phyloP scores from a whole-genome alignment of 2,113 vertebrate species.

The Eudorcas thomsonii region DNA sequence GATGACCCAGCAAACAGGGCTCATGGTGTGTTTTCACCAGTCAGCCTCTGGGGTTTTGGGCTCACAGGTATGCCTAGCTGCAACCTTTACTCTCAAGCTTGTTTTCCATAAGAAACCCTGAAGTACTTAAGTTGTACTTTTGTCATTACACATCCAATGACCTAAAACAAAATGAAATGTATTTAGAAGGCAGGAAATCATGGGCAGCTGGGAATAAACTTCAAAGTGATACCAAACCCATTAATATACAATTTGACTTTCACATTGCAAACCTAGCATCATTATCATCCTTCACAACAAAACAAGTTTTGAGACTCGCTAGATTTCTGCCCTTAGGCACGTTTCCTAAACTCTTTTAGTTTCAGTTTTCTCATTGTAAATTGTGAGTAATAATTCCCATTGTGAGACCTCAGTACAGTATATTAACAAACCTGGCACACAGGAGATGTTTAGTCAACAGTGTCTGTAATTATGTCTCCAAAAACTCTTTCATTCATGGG shows the following conservation, averaged over 20 bases:
- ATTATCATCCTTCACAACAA: background rate
- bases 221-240: background rate
- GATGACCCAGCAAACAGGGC: background rate
- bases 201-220: background rate
- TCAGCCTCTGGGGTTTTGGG: background rate
- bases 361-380: background rate
- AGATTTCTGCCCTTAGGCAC: background rate
- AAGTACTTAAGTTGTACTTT: background rate
- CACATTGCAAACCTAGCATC: background rate
- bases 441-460: background rate
- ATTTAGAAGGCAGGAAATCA: background rate
- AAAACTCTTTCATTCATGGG: background rate
- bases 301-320: background rate
- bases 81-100: background rate
- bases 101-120: slow-evolving; percentile 12
- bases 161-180: slow-evolving; percentile 2
- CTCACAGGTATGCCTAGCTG: background rate
- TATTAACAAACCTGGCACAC: background rate
- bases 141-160: background rate
- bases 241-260: background rate
- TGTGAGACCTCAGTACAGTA: background rate
- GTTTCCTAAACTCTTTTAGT: background rate
- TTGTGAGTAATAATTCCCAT: background rate
- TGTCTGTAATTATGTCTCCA: background rate
- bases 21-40: background rate